Evolutionary conservation across 2,797 vertebrate genomes (phyloP).

Genomic region (Acrossocheilus fasciatus): DNA sequence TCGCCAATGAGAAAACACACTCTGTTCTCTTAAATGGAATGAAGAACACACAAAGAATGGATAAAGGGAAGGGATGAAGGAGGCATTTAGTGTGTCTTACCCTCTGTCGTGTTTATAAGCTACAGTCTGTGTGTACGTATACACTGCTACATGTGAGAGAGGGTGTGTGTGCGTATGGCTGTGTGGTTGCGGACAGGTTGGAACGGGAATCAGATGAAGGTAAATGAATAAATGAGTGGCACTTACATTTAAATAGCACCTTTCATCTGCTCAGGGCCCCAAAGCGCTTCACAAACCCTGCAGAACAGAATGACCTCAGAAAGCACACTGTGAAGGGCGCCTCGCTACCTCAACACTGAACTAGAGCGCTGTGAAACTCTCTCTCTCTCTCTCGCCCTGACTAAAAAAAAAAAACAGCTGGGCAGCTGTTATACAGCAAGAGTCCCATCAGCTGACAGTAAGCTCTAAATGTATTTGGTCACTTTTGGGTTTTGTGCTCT

Average conservation of each 20-base stretch:
- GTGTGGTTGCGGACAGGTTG: constrained; percentile 69
- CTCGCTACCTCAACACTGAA: constrained; percentile 67
- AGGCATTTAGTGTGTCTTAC: constrained; percentile 59
- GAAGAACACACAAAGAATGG: constrained; percentile 59
- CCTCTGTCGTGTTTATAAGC: constrained; percentile 55
- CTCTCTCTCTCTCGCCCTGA: constrained; percentile 34
- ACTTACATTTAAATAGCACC: constrained; percentile 92
- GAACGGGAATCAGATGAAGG: constrained; percentile 80
- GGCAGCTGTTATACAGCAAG: constrained; percentile 41
- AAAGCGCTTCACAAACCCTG: constrained; percentile 90
- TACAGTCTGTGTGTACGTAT: constrained; percentile 65
- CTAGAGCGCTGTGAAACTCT: constrained; percentile 64
- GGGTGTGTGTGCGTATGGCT: constrained; percentile 55
- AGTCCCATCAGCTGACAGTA: constrained; percentile 5
- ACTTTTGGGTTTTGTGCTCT: constrained; percentile 11
- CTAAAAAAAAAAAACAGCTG: constrained; percentile 39
- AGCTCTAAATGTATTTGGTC: not conserved
- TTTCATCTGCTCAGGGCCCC: constrained; percentile 90
- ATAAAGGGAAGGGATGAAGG: constrained; percentile 71
- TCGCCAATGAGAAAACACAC: constrained; percentile 36
- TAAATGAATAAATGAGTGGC: constrained; percentile 88
- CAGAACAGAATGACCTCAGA: constrained; percentile 90
- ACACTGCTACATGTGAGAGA: constrained; percentile 58
- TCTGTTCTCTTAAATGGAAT: constrained; percentile 43
- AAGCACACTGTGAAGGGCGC: constrained; percentile 81